Conservation (phyloP, 2,113 vertebrate species). For the Illadopsis cleaveri region DNA sequence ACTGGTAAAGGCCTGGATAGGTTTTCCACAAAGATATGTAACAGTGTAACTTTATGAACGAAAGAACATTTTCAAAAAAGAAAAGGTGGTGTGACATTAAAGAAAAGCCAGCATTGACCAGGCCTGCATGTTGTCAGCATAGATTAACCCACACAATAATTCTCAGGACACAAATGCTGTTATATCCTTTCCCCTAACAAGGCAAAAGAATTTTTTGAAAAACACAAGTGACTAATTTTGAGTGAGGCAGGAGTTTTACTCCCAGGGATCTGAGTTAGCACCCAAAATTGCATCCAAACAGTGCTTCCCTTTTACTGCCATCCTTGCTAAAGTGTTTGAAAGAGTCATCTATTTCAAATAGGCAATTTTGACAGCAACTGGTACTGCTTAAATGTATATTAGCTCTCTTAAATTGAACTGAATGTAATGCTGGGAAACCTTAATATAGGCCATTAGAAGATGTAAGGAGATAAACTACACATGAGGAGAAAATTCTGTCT, state of each 20-base stretch:
- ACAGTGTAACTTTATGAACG: not conserved
- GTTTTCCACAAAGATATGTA: not conserved
- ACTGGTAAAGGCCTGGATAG: not conserved
- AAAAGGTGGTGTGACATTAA: not conserved
- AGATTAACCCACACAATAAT: not conserved
- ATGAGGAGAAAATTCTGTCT: slow-evolving; percentile 44
- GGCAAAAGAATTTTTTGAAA: not conserved
- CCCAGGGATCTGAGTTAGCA: not conserved
- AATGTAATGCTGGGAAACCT: slow-evolving; percentile 10
- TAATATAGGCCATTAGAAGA: slow-evolving; percentile 44
- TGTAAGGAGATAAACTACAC: slow-evolving; percentile 40
- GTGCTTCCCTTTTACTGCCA: not conserved
- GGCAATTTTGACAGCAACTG: slow-evolving; percentile 4
- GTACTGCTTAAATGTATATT: not conserved
- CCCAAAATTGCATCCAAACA: not conserved
- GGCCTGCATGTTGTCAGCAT: not conserved
- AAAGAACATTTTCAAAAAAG: not conserved
- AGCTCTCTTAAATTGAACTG: slow-evolving; percentile 18
- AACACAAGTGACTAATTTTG: not conserved
- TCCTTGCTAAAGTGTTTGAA: not conserved
- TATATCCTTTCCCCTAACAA: not conserved
- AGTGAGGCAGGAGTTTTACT: not conserved
- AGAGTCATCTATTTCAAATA: not conserved
- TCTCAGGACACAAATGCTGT: not conserved
- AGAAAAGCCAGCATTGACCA: not conserved